phyloP scores from a whole-genome alignment of 2,888 invertebrate genomes.

The Neoitamus cyanurus region DNA sequence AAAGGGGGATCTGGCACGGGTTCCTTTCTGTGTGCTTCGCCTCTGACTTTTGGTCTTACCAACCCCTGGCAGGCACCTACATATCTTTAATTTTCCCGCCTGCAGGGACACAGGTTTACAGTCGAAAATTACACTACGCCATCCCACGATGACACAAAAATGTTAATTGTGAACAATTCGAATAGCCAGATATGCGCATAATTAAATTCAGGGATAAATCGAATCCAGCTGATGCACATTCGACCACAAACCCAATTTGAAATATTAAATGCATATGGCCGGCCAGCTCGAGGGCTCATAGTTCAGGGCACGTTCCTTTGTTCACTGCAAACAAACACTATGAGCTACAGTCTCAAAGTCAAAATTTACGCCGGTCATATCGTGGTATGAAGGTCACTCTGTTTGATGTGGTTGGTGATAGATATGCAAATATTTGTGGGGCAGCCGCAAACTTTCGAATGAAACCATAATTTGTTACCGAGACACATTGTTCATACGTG shows the following conservation, averaged over 20 bases:
- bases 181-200: neutral
- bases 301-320: neutral
- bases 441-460: constrained; percentile 13
- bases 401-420: constrained; percentile 23
- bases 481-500: neutral
- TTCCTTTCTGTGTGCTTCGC: neutral
- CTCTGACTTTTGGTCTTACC: neutral
- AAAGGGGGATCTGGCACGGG: neutral
- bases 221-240: neutral
- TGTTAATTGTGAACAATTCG: neutral
- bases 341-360: constrained; percentile 23
- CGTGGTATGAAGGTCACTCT: constrained; percentile 3
- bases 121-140: neutral
- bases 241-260: constrained; percentile 14
- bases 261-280: constrained; percentile 8
- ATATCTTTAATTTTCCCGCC: neutral
- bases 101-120: neutral
- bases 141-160: neutral
- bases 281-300: neutral
- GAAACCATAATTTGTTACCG: constrained; percentile 18
- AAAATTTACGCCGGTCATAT: constrained; percentile 2
- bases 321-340: neutral
- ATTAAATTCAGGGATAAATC: neutral
- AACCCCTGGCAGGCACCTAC: neutral
- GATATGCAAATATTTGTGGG: constrained; percentile 20